phyloP scores from a whole-genome alignment of 2,113 vertebrate species.

The Pseudorectes ferrugineus region DNA sequence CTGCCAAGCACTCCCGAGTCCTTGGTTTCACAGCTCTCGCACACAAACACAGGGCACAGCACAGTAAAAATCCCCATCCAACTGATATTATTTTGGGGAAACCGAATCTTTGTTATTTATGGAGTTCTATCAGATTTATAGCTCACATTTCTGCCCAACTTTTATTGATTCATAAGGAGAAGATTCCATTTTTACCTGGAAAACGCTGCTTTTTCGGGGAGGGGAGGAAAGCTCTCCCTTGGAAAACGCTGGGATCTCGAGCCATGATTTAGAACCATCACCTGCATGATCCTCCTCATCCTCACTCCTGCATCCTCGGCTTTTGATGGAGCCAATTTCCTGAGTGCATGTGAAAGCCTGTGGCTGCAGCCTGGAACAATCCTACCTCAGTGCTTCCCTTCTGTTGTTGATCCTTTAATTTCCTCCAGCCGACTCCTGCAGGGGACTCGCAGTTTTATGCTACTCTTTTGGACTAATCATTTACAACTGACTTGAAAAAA shows the following conservation, averaged over 20 bases:
- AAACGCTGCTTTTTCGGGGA: not conserved
- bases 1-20: not conserved
- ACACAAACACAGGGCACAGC: not conserved
- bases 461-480: conserved; percentile 63
- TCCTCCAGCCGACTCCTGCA: conserved; percentile 74
- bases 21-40: not conserved
- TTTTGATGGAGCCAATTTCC: conserved; percentile 75
- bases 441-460: conserved; percentile 53
- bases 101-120: not conserved
- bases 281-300: conserved; percentile 50
- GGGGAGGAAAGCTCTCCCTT: not conserved
- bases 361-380: conserved; percentile 70
- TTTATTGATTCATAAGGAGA: not conserved
- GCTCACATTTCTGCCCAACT: not conserved
- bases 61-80: not conserved
- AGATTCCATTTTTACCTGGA: not conserved
- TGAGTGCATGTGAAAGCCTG: conserved; percentile 54
- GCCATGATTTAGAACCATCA: conserved; percentile 66
- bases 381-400: conserved; percentile 68
- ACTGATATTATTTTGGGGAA: not conserved
- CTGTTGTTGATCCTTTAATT: conserved; percentile 76
- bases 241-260: not conserved
- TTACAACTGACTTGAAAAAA: conserved; percentile 43
- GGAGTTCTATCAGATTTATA: not conserved
- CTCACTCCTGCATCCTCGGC: conserved; percentile 51